Evolutionary conservation across 1,140 invertebrate genomes (phyloP).

Genomic region (Galleria mellonella): DNA sequence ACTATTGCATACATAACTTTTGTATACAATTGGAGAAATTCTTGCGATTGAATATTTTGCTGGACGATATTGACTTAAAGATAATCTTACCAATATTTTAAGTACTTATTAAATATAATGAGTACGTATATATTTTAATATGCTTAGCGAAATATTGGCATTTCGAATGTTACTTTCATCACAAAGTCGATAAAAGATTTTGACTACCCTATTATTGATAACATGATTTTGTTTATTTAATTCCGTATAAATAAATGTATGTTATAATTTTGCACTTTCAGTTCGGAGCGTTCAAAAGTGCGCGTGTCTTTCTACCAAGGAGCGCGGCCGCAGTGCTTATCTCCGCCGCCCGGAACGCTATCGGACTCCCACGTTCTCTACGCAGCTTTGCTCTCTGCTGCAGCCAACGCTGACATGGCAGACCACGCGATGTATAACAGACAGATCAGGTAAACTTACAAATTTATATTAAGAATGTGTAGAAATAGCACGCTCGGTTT

Average conservation of each 20-base stretch:
- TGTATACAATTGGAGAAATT: too few relatives aligned
- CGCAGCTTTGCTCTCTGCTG: constrained; percentile 57
- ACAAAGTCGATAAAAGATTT: not conserved
- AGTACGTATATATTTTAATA: too few relatives aligned
- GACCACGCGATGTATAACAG: constrained; percentile 72
- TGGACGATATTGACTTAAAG: too few relatives aligned
- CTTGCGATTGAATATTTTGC: too few relatives aligned
- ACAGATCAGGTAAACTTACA: constrained; percentile 73
- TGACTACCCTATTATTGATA: not conserved
- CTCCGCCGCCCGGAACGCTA: constrained; percentile 76
- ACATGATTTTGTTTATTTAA: not conserved
- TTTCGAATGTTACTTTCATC: not conserved
- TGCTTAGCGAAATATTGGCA: too few relatives aligned
- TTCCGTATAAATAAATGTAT: not conserved
- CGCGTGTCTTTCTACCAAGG: constrained; percentile 88
- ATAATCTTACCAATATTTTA: too few relatives aligned
- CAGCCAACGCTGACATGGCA: constrained; percentile 55
- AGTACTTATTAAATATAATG: too few relatives aligned
- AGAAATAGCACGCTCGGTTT: too few relatives aligned
- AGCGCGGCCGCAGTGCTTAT: constrained; percentile 82
- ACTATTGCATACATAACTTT: too few relatives aligned
- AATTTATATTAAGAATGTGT: too few relatives aligned
- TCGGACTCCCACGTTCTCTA: constrained; percentile 64
- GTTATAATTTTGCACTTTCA: constrained; percentile 58
- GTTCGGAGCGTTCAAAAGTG: constrained; percentile 82